These are phyloP conservation scores for Agriotes lineatus DNA, from an alignment of 2,888 invertebrate genomes.

Conservation along the genomic window DNA sequence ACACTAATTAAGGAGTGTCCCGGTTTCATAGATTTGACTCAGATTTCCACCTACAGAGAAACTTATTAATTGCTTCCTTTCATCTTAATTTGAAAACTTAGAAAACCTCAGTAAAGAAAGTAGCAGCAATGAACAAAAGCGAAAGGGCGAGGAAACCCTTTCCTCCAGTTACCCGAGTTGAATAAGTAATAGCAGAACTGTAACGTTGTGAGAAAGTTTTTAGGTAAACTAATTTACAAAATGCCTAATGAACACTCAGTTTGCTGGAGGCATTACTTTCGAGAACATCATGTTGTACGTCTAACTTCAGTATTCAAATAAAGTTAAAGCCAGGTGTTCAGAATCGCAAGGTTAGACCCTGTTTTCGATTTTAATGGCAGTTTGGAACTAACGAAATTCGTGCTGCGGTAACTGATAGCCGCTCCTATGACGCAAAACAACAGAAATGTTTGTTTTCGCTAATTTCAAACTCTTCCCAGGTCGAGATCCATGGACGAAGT, in stretches of 20 bases:
- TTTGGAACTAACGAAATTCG: neutral
- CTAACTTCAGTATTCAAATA: neutral
- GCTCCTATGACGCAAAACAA: too few relatives aligned
- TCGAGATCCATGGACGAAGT: too few relatives aligned
- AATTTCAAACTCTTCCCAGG: too few relatives aligned
- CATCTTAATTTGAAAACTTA: constrained; percentile 20
- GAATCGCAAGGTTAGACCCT: neutral
- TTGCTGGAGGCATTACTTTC: constrained; percentile 1
- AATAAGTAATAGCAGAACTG: constrained; percentile 15
- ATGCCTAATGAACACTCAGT: constrained; percentile 17
- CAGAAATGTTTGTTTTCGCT: too few relatives aligned
- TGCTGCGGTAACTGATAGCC: too few relatives aligned
- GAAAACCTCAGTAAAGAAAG: neutral
- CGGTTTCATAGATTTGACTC: neutral
- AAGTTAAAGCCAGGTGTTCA: neutral
- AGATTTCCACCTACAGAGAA: constrained; percentile 5
- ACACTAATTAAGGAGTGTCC: too few relatives aligned
- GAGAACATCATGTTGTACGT: constrained; percentile 1
- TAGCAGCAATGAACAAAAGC: neutral
- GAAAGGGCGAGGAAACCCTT: neutral
- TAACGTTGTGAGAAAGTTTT: constrained; percentile 14
- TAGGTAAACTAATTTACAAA: constrained; percentile 24
- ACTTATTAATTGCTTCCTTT: constrained; percentile 9
- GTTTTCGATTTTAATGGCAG: neutral
- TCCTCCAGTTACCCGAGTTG: constrained; percentile 3